These are phyloP conservation scores for Augiades crinisus DNA, from an alignment of 2,888 invertebrate species.

Conservation along the genomic window DNA sequence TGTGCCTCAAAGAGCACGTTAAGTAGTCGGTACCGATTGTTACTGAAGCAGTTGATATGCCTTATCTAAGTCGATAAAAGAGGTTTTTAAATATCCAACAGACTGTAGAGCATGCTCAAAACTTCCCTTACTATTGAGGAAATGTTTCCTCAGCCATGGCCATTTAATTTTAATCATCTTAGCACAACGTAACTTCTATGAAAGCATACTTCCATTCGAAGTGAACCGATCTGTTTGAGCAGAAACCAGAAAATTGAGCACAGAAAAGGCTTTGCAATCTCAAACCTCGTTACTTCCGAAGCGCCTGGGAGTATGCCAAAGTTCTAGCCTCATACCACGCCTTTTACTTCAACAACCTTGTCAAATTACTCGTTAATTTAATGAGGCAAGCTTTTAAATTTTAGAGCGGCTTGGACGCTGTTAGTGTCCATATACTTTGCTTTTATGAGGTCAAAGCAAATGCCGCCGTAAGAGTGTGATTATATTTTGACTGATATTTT, in stretches of 20 bases:
- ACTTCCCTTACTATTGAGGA: no score
- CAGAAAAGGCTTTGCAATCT: conserved; percentile 12
- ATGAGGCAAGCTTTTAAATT: conserved; percentile 21
- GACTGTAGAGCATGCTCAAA: no score
- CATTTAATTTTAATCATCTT: no score
- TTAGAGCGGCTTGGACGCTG: neutral
- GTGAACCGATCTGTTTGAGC: neutral
- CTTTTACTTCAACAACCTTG: conserved; percentile 35
- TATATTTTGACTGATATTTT: no score
- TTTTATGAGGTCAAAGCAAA: conserved; percentile 3
- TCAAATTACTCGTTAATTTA: conserved; percentile 37
- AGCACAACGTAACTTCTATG: neutral
- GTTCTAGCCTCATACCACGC: conserved; percentile 26
- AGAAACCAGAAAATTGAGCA: conserved; percentile 9
- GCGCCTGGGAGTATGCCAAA: conserved; percentile 14
- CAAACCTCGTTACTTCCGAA: conserved; percentile 16
- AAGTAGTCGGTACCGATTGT: no score
- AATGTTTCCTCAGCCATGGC: no score
- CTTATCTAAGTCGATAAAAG: no score
- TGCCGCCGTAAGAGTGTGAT: no score
- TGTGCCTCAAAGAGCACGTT: no score
- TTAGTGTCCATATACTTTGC: neutral
- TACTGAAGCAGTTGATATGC: no score
- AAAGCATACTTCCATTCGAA: neutral
- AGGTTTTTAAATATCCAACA: no score